Evolutionary conservation across 2,113 vertebrate species (phyloP).

Genomic region (Clinocottus analis): DNA sequence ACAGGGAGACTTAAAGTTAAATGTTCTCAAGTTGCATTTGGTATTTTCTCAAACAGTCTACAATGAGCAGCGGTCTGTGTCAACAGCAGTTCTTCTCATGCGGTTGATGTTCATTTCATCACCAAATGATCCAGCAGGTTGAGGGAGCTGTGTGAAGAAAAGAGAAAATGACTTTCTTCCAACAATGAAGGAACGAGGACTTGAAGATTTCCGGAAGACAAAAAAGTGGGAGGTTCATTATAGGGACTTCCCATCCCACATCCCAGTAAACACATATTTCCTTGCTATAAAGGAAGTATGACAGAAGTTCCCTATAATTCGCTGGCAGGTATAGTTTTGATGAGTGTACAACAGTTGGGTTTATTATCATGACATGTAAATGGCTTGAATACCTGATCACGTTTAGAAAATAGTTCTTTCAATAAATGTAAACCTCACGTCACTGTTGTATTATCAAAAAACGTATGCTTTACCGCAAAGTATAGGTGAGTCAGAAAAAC

Average conservation of each 20-base stretch:
- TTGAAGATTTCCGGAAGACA: constrained; percentile 16
- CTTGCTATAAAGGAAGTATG: constrained; percentile 33
- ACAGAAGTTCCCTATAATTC: constrained; percentile 20
- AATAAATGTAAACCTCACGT: background rate
- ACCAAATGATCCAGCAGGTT: background rate
- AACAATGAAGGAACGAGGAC: background rate
- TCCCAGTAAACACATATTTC: constrained; percentile 9
- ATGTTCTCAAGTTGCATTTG: too few relatives aligned
- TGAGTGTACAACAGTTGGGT: constrained; percentile 16
- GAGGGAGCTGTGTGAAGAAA: background rate
- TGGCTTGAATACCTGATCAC: background rate
- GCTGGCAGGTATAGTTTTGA: background rate
- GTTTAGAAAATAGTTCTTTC: constrained; percentile 9
- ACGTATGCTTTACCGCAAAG: constrained; percentile 1
- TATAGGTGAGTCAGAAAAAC: constrained; percentile 48
- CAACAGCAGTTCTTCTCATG: background rate
- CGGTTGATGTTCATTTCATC: background rate
- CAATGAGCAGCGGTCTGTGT: background rate
- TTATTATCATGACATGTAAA: background rate
- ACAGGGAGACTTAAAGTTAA: too few relatives aligned
- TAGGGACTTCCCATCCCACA: constrained; percentile 76
- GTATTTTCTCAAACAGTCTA: background rate
- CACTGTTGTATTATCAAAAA: constrained; percentile 12
- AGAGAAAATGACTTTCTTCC: constrained; percentile 5
- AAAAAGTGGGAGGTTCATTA: constrained; percentile 11